Conservation (phyloP, 1,140 invertebrate genomes). For the Drosophila bipectinata region DNA sequence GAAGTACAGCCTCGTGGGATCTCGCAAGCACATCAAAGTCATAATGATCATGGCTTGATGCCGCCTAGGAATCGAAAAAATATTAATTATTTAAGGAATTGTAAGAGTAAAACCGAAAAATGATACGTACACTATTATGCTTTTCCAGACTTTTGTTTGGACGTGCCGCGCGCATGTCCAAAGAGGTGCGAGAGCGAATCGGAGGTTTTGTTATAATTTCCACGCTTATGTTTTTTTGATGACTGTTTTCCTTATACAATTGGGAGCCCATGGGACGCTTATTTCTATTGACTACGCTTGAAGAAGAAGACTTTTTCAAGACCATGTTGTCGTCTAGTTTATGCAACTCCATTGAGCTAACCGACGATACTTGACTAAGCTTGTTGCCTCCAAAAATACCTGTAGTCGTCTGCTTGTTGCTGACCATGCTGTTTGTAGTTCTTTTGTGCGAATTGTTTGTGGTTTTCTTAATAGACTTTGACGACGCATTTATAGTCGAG, state of each 20-base stretch:
- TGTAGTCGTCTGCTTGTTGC: slow-evolving; percentile 55
- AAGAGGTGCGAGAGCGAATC: slow-evolving; percentile 77
- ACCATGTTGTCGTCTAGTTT: slow-evolving; percentile 82
- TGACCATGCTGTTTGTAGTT: slow-evolving; percentile 49
- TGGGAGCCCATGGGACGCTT: slow-evolving; percentile 64
- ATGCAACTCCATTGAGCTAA: slow-evolving; percentile 82
- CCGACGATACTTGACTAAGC: slow-evolving; percentile 72
- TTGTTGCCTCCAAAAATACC: slow-evolving; percentile 63
- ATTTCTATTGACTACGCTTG: slow-evolving; percentile 72
- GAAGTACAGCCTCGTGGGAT: slow-evolving; percentile 74
- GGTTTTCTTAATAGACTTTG: slow-evolving; percentile 67
- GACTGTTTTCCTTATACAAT: slow-evolving; percentile 74
- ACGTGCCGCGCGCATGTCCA: slow-evolving; percentile 67
- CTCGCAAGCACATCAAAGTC: slow-evolving; percentile 71
- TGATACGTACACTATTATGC: slow-evolving; percentile 46
- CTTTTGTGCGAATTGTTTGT: slow-evolving; percentile 63
- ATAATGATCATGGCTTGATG: slow-evolving; percentile 50
- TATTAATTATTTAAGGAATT: neutral
- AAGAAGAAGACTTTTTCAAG: slow-evolving; percentile 74
- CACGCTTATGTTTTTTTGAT: slow-evolving; percentile 77
- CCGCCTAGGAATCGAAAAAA: neutral
- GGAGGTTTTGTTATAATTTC: slow-evolving; percentile 83
- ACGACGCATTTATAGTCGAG: slow-evolving; percentile 69
- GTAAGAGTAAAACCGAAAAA: neutral
- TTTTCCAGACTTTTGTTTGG: slow-evolving; percentile 61